phyloP scores from a whole-genome alignment of 2,113 vertebrate genomes.

The Pterocles gutturalis region DNA sequence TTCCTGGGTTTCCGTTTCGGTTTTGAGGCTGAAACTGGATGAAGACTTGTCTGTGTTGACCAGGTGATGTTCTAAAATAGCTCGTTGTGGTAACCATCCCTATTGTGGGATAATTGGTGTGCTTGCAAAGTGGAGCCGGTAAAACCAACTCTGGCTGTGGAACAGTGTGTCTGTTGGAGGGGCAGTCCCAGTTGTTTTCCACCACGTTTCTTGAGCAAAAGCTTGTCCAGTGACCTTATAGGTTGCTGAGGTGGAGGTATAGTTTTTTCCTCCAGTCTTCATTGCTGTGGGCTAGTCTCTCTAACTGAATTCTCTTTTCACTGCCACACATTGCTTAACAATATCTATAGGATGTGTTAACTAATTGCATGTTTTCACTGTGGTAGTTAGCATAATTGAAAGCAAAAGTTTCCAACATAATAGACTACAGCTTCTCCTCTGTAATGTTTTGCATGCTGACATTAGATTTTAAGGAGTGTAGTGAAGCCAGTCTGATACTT shows the following conservation, averaged over 20 bases:
- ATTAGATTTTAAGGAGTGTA: not conserved
- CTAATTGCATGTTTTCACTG: slow-evolving; percentile 26
- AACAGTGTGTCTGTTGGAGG: not conserved
- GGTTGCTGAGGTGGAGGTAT: not conserved
- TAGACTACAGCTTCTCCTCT: not conserved
- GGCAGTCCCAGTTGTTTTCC: not conserved
- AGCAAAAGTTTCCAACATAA: not conserved
- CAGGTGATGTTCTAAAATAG: not conserved
- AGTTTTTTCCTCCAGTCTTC: not conserved
- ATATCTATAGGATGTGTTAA: slow-evolving; percentile 11
- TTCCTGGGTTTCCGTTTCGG: not conserved
- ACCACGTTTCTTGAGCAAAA: not conserved
- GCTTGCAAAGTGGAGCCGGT: not conserved
- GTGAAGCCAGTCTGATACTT: not conserved
- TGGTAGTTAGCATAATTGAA: not conserved
- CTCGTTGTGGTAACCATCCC: accelerated
- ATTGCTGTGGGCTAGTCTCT: not conserved
- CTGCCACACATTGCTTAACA: not conserved
- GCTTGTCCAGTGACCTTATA: not conserved
- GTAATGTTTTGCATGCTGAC: not conserved
- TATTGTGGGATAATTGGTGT: not conserved
- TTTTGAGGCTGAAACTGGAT: not conserved
- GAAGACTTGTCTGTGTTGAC: not conserved
- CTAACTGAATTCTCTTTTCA: not conserved
- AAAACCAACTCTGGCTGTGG: not conserved